Evolutionary conservation across 2,888 invertebrate species (phyloP).

Genomic region (Eremobia ochroleuca): DNA sequence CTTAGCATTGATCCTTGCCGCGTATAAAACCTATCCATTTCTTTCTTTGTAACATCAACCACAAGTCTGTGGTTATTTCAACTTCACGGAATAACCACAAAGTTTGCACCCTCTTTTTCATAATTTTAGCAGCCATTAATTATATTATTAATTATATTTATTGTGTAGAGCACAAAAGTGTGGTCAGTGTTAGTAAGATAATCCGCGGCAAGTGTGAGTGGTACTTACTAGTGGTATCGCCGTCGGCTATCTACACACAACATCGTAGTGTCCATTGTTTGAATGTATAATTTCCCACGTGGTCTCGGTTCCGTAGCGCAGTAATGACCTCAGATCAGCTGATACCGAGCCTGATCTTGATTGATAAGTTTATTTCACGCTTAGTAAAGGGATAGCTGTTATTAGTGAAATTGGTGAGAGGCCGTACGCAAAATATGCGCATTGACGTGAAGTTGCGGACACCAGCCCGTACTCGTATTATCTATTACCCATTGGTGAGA

Average conservation of each 20-base stretch:
- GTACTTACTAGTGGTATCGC: slow-evolving; percentile 24
- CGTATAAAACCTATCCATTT: not conserved
- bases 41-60: slow-evolving; percentile 3
- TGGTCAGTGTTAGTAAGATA: slow-evolving; percentile 38
- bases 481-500: slow-evolving; percentile 24
- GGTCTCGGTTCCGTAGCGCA: slow-evolving; percentile 72
- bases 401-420: slow-evolving; percentile 43
- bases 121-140: not conserved
- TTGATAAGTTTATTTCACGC: slow-evolving; percentile 66
- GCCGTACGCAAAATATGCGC: too few species aligned
- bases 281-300: slow-evolving; percentile 82
- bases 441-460: too few species aligned
- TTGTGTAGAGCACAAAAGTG: slow-evolving; percentile 9
- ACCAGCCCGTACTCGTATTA: too few species aligned
- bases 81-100: not conserved
- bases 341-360: slow-evolving; percentile 62
- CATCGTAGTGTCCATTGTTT: slow-evolving; percentile 77
- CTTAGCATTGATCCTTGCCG: not conserved
- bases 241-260: slow-evolving; percentile 63
- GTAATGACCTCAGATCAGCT: slow-evolving; percentile 79
- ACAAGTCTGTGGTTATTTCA: slow-evolving; percentile 9
- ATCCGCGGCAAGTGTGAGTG: slow-evolving; percentile 51
- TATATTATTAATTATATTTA: slow-evolving; percentile 6
- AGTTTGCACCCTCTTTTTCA: slow-evolving; percentile 3
- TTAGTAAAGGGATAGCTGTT: slow-evolving; percentile 53